Evolutionary conservation across 1,140 invertebrate genomes (phyloP).

Genomic region (Ips nitidus): DNA sequence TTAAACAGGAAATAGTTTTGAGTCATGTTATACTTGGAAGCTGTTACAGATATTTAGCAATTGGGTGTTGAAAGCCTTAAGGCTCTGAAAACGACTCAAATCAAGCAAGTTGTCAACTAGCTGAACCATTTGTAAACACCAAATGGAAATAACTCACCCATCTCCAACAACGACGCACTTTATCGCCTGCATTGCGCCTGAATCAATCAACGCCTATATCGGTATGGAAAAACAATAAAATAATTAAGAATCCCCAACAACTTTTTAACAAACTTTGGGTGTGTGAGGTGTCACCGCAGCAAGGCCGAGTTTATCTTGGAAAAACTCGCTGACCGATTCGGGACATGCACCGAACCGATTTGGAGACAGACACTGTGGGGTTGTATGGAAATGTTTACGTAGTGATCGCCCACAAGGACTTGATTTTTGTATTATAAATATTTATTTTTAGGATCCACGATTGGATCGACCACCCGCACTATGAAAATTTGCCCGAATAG

Average conservation of each 20-base stretch:
- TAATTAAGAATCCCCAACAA: slow-evolving; percentile 28
- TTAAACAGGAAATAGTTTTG: too few relatives aligned
- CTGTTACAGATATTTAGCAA: too few relatives aligned
- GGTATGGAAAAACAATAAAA: slow-evolving; percentile 15
- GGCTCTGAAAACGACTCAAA: too few relatives aligned
- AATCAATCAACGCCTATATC: slow-evolving; percentile 9
- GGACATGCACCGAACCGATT: slow-evolving; percentile 16
- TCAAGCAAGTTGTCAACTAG: too few relatives aligned
- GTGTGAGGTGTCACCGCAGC: slow-evolving; percentile 38
- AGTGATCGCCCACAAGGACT: slow-evolving; percentile 6
- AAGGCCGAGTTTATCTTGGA: slow-evolving; percentile 28
- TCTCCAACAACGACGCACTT: slow-evolving; percentile 95
- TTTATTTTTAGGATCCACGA: slow-evolving; percentile 20
- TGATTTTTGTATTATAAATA: slow-evolving; percentile 6
- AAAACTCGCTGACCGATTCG: slow-evolving; percentile 7
- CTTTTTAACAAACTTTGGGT: slow-evolving; percentile 34
- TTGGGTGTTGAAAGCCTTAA: too few relatives aligned
- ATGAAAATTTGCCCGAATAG: not conserved
- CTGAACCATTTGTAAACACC: too few relatives aligned
- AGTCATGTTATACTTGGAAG: too few relatives aligned
- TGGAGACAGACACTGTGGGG: not conserved
- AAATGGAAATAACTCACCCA: slow-evolving; percentile 64
- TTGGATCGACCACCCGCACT: slow-evolving; percentile 25
- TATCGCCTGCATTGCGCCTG: slow-evolving; percentile 80
- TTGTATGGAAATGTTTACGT: slow-evolving; percentile 11